Evolutionary conservation across 2,797 vertebrate species (phyloP).

Genomic region (Geotrypetes seraphini): DNA sequence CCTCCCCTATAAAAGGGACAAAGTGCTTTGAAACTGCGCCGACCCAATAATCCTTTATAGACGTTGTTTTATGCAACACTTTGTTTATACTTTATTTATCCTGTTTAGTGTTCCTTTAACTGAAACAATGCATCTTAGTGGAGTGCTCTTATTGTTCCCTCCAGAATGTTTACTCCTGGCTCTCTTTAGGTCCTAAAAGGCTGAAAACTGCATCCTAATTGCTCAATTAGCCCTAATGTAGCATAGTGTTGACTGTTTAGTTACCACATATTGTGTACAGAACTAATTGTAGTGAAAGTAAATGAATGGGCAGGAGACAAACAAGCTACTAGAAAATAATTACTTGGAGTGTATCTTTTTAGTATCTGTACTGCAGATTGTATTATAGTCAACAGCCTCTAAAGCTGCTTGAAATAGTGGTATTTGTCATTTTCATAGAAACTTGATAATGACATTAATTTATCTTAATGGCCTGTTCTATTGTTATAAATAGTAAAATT

Average conservation of each 20-base stretch:
- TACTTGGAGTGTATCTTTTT: slow-evolving; percentile 99
- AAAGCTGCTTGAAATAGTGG: slow-evolving; percentile 95
- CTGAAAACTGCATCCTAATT: slow-evolving; percentile 95
- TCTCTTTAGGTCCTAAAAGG: slow-evolving; percentile 89
- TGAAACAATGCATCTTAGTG: slow-evolving; percentile 28
- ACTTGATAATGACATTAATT: slow-evolving; percentile 99
- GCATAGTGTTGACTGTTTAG: slow-evolving; percentile 74
- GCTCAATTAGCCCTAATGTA: slow-evolving; percentile 98
- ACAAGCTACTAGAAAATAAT: slow-evolving; percentile 99
- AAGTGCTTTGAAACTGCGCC: too few relatives aligned
- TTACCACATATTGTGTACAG: slow-evolving; percentile 73
- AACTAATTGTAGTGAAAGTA: slow-evolving; percentile 99
- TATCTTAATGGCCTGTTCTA: slow-evolving; percentile 99
- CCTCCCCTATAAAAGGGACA: too few relatives aligned
- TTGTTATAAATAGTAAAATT: slow-evolving; percentile 99
- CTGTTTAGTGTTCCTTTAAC: slow-evolving; percentile 44
- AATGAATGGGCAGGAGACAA: slow-evolving; percentile 99
- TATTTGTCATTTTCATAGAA: slow-evolving; percentile 99
- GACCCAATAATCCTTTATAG: too few relatives aligned
- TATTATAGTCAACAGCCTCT: slow-evolving; percentile 99
- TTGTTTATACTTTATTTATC: slow-evolving; percentile 26
- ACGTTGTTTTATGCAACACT: slow-evolving; percentile 25
- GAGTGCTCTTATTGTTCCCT: slow-evolving; percentile 58
- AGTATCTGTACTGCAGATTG: slow-evolving; percentile 97
- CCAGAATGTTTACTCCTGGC: slow-evolving; percentile 67